Evolutionary conservation across 2,888 invertebrate species (phyloP).

Genomic region (Hemistola chrysoprasaria): DNA sequence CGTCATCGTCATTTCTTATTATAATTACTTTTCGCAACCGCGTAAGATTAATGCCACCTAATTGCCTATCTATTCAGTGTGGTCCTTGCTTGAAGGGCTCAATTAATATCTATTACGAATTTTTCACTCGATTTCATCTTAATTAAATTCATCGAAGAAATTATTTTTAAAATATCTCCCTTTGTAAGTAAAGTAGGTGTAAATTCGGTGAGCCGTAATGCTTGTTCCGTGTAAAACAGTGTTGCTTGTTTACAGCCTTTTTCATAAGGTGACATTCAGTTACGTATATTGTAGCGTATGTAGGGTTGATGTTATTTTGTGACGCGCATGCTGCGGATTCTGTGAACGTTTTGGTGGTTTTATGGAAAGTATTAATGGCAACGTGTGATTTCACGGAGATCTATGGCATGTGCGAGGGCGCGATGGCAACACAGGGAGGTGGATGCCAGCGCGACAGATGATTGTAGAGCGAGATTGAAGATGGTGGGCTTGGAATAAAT

Average conservation of each 20-base stretch:
- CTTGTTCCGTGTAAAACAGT: constrained; percentile 6
- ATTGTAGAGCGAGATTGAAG: too few relatives aligned
- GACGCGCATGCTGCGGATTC: too few relatives aligned
- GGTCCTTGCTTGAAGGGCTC: constrained; percentile 48
- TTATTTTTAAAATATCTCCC: constrained; percentile 23
- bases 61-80: constrained; percentile 69
- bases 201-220: constrained; percentile 5
- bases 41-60: constrained; percentile 64
- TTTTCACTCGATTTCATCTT: constrained; percentile 41
- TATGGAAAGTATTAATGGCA: too few relatives aligned
- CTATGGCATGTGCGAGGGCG: too few relatives aligned
- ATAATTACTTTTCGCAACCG: constrained; percentile 64
- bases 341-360: too few relatives aligned
- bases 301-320: too few relatives aligned
- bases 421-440: too few relatives aligned
- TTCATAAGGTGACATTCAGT: too few relatives aligned
- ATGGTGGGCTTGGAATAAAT: too few relatives aligned
- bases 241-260: background rate
- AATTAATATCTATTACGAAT: constrained; percentile 54
- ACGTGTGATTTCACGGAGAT: too few relatives aligned
- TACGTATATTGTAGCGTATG: too few relatives aligned
- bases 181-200: constrained; percentile 21
- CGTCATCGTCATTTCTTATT: constrained; percentile 68
- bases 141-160: constrained; percentile 39
- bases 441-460: too few relatives aligned